Evolutionary conservation across 2,888 invertebrate species (phyloP).

Genomic region (Trilocha varians): DNA sequence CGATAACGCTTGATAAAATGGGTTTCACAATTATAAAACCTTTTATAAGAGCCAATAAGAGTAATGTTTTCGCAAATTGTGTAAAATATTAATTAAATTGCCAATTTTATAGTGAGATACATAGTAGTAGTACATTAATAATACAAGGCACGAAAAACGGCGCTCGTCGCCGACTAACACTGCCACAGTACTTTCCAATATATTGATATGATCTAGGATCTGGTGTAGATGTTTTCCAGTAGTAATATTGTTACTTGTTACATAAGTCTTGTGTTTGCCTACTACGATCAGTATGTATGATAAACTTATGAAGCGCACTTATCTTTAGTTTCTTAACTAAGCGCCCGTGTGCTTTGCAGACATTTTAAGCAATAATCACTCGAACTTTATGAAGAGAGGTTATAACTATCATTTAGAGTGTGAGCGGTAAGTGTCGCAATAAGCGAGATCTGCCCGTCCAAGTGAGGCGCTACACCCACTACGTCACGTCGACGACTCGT

Average conservation of each 20-base stretch:
- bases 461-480: constrained; percentile 13
- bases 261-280: constrained; percentile 67
- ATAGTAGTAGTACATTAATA: constrained; percentile 59
- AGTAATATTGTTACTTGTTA: constrained; percentile 66
- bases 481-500: background rate
- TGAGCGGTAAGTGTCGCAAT: background rate
- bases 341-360: constrained; percentile 3
- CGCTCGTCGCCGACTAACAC: constrained; percentile 37
- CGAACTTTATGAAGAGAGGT: too few relatives aligned
- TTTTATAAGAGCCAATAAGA: background rate
- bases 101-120: constrained; percentile 67
- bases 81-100: constrained; percentile 55
- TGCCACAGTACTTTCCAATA: constrained; percentile 54
- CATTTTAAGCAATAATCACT: constrained; percentile 32
- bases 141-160: constrained; percentile 27
- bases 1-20: too few relatives aligned
- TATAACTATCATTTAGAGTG: too few relatives aligned
- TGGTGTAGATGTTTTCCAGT: constrained; percentile 71
- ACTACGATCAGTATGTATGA: constrained; percentile 30
- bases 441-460: background rate
- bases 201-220: constrained; percentile 74
- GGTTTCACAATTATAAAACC: background rate
- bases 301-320: background rate
- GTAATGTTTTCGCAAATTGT: constrained; percentile 18
- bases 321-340: constrained; percentile 17